These are phyloP conservation scores for Laticauda laticaudata DNA, from an alignment of 2,113 vertebrate species.

Conservation along the genomic window DNA sequence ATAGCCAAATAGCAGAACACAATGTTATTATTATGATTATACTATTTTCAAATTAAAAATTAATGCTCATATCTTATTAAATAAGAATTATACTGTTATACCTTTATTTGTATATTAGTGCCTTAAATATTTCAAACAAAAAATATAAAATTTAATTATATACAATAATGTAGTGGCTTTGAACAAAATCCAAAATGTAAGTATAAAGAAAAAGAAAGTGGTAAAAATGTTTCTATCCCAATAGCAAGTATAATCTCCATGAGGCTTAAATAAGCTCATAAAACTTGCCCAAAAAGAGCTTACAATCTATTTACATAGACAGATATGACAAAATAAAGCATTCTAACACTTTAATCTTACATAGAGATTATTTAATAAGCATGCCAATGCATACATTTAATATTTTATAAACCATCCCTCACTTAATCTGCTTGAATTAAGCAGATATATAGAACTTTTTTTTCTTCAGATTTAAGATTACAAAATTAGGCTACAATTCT, in stretches of 20 bases:
- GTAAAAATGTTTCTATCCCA: background rate
- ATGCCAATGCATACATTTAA: background rate
- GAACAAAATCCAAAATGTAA: background rate
- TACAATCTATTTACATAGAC: background rate
- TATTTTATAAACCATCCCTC: background rate
- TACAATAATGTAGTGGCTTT: background rate
- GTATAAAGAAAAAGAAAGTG: background rate
- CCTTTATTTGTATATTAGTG: background rate
- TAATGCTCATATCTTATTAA: background rate
- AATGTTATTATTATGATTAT: slow-evolving; percentile 4
- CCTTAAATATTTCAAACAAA: background rate
- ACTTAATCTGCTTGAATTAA: background rate
- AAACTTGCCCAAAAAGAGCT: slow-evolving; percentile 19
- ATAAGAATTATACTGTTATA: background rate
- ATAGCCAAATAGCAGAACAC: background rate
- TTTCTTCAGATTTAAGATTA: background rate
- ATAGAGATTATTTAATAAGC: background rate
- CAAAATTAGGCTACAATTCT: background rate
- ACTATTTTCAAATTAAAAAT: background rate
- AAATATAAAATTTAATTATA: background rate
- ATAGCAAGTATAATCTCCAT: background rate
- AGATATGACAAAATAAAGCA: background rate
- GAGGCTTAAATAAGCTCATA: background rate
- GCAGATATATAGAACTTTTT: background rate
- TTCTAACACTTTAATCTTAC: background rate